Evolutionary conservation across 92 coral and sea anemone species (phyloP).

Genomic region (Anthopleura xanthogrammica): DNA sequence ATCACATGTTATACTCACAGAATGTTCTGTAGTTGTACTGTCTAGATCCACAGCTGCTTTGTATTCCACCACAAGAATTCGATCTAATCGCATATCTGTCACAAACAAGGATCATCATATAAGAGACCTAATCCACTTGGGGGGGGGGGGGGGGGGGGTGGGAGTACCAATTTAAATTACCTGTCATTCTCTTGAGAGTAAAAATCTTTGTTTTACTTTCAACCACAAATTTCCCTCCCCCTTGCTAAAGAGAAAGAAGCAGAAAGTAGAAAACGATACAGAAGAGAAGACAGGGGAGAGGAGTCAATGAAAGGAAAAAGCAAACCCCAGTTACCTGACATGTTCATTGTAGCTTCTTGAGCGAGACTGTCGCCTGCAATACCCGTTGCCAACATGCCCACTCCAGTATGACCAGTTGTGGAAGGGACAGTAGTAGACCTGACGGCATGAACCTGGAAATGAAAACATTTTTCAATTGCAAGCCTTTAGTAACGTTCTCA

Average conservation of each 20-base stretch:
- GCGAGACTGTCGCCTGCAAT: slow-evolving; percentile 74
- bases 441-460: slow-evolving; percentile 77
- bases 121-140: too few species aligned
- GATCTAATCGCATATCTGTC: slow-evolving; percentile 53
- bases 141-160: too few species aligned
- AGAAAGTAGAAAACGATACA: too few species aligned
- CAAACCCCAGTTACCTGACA: slow-evolving; percentile 32
- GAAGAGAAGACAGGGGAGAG: too few species aligned
- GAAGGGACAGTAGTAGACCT: slow-evolving; percentile 74
- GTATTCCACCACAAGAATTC: slow-evolving; percentile 64
- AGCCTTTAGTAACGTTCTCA: too few species aligned
- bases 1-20: slow-evolving; percentile 67
- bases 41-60: slow-evolving; percentile 66
- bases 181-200: too few species aligned
- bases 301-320: background rate
- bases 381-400: slow-evolving; percentile 56
- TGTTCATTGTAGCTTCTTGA: slow-evolving; percentile 67
- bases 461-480: background rate
- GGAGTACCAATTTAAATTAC: too few species aligned
- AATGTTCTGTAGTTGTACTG: slow-evolving; percentile 82
- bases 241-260: too few species aligned
- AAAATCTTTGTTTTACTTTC: too few species aligned
- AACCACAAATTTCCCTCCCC: too few species aligned
- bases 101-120: too few species aligned
- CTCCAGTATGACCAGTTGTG: slow-evolving; percentile 80